phyloP scores from a whole-genome alignment of 2,113 vertebrate species.

The Gymnorhina tibicen region DNA sequence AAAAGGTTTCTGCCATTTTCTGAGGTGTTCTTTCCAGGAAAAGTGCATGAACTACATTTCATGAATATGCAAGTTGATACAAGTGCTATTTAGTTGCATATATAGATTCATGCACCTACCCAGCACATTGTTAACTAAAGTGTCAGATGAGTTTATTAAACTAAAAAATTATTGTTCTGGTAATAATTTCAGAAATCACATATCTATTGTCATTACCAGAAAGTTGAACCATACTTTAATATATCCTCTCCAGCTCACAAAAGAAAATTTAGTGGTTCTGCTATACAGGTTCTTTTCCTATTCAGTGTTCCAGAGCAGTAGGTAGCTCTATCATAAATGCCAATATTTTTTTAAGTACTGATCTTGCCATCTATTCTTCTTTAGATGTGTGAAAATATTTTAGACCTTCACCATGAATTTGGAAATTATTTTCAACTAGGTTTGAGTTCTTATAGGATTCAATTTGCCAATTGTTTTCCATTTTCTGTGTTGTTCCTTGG shows the following conservation, averaged over 20 bases:
- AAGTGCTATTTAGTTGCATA: background rate
- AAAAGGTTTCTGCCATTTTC: background rate
- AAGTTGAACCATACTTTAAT: background rate
- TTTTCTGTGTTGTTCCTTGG: background rate
- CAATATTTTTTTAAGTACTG: background rate
- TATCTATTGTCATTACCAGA: background rate
- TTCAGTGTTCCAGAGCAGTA: background rate
- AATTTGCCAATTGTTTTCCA: background rate
- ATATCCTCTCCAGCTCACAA: background rate
- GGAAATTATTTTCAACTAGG: background rate
- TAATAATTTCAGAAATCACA: background rate
- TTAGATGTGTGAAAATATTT: background rate
- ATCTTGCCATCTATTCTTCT: background rate
- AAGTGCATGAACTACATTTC: background rate
- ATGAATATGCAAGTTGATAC: background rate
- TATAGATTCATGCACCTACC: background rate
- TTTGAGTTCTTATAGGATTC: background rate
- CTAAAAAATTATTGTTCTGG: background rate
- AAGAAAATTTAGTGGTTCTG: background rate
- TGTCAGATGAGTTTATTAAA: background rate
- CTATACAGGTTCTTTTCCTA: background rate
- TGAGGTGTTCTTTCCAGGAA: slow-evolving; percentile 31
- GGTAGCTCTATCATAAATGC: background rate
- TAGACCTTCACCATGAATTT: background rate
- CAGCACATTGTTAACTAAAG: background rate